Base-by-base conservation (phyloP, 2,113 vertebrate genomes). In the Vulpes ferrilata region DNA sequence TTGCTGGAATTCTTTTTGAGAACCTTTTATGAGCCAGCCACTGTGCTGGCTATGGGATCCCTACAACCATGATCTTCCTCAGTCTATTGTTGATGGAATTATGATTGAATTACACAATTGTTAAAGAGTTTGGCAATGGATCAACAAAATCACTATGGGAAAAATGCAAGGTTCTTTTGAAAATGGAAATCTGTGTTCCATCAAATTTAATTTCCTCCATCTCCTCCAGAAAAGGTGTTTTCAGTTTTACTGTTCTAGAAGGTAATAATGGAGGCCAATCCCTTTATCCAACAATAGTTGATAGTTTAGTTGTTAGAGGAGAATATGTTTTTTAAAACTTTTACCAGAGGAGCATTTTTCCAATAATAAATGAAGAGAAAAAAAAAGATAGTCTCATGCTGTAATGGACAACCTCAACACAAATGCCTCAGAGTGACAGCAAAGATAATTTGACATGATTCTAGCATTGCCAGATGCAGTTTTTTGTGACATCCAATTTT, bases 361-460 rank as follows among this genome's bases (percentile, higher is more conserved):
- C 17, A 78, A 7, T 35, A 48, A 43, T 64, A 93, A 95, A 74
- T 5, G 55, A 94, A 12, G 12, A 82, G 10, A 62, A 59, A 89
- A 85, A 93, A 86, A 79, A 57, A 0, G 43, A 82, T 25, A 64
- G 25, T 59, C 62, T 27, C 35, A 62, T 60, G 22, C 51, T 89
- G 11, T 69, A 81, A 2, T 69, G 59, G 81, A 35, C 88, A 96
- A 59, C 11, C 76, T 69, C 59, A 74, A 71, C 19, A 81, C 62
- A 85, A 84, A 51, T 64, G 90, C 55, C 82, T 95, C 93, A 79
- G 57, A 53, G 2, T 60, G 51, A 89, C 83, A 74, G 73, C 27
- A 43, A 82, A 87, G 74, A 91, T 82, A 15, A 87, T 84, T 27
- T 90, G 90, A 84, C 43, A 65, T 79, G 43, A 92, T 65, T 76